These are phyloP conservation scores for Eupleurogrammus muticus DNA, from an alignment of 2,797 vertebrate species.

Conservation along the genomic window DNA sequence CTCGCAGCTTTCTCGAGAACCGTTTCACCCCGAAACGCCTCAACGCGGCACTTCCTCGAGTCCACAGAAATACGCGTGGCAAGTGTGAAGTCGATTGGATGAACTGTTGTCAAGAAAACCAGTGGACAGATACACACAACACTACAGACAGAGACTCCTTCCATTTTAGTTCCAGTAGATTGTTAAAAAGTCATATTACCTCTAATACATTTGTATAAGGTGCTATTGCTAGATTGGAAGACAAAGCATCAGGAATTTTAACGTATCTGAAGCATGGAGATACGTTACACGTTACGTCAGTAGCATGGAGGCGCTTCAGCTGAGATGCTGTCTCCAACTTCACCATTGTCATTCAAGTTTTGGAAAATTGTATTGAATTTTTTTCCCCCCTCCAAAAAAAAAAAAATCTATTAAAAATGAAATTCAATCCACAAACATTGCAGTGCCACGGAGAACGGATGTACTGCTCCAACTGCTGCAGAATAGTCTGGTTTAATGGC, in stretches of 20 bases:
- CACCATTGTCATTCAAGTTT: constrained; percentile 41
- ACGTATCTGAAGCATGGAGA: constrained; percentile 31
- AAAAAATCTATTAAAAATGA: constrained; percentile 22
- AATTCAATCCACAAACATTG: constrained; percentile 22
- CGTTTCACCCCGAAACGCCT: too few species aligned
- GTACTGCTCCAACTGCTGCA: constrained; percentile 17
- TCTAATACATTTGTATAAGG: constrained; percentile 26
- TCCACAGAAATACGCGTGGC: too few species aligned
- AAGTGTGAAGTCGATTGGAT: too few species aligned
- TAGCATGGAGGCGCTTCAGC: constrained; percentile 10
- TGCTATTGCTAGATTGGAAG: constrained; percentile 22
- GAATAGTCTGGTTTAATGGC: constrained; percentile 13
- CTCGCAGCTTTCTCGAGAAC: too few species aligned
- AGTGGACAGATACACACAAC: too few species aligned
- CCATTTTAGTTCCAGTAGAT: too few species aligned
- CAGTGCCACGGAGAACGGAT: not conserved
- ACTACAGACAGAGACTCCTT: too few species aligned
- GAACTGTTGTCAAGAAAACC: too few species aligned
- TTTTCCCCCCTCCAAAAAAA: not conserved
- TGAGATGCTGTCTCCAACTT: constrained; percentile 19
- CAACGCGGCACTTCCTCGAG: too few species aligned
- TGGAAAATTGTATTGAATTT: constrained; percentile 19
- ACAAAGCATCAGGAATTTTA: constrained; percentile 31
- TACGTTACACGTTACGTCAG: too few species aligned
- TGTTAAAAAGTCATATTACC: constrained; percentile 52